Conservation (phyloP, 2,888 invertebrate species). For the Hoplodrina blanda region DNA sequence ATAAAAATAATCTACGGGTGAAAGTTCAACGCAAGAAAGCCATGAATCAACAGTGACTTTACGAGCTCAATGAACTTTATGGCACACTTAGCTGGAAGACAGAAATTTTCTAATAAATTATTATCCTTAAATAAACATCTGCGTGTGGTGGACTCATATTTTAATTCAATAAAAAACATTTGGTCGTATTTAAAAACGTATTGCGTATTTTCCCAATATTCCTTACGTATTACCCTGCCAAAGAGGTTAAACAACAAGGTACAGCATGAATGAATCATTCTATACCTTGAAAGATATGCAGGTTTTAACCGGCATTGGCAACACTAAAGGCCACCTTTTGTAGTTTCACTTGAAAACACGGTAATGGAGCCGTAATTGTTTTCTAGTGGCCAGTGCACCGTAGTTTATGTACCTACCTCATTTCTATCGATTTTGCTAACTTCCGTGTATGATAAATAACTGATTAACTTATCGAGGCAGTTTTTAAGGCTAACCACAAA, state of each 20-base stretch:
- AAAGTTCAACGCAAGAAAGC: constrained; percentile 18
- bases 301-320: constrained; percentile 47
- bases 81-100: constrained; percentile 29
- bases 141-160: constrained; percentile 48
- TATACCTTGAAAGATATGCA: constrained; percentile 33
- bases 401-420: constrained; percentile 8
- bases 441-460: constrained; percentile 20
- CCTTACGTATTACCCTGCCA: constrained; percentile 1
- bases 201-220: constrained; percentile 22
- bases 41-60: constrained; percentile 9
- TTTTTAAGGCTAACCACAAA: not conserved
- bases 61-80: constrained; percentile 47
- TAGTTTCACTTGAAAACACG: constrained; percentile 39
- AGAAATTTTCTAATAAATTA: constrained; percentile 48
- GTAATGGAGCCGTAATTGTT: constrained; percentile 44
- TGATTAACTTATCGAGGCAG: constrained; percentile 26
- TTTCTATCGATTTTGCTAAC: constrained; percentile 28
- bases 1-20: not conserved
- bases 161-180: constrained; percentile 45
- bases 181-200: not conserved
- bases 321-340: constrained; percentile 45
- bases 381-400: constrained; percentile 24
- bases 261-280: constrained; percentile 29
- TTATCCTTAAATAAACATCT: constrained; percentile 43
- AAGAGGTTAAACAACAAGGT: constrained; percentile 14